Percentiles rank a stretch among this genome's conserved stretches.
Evolutionary conservation across 2,797 vertebrate species (phyloP).

Genomic region (Diceros bicornis): DNA sequence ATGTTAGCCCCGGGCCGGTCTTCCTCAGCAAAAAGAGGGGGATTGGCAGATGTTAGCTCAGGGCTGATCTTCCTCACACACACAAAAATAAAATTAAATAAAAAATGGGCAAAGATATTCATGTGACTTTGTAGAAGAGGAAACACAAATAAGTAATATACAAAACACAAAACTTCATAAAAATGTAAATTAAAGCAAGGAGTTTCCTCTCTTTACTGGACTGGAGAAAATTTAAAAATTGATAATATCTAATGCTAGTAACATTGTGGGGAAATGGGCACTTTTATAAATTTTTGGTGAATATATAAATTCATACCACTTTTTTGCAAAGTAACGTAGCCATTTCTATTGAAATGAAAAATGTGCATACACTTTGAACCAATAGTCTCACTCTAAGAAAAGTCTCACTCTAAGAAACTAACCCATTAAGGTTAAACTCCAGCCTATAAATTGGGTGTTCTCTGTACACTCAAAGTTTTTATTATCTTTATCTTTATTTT

Average conservation of each 20-base stretch:
- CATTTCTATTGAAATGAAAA: slow-evolving; percentile 4
- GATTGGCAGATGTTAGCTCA: too few relatives aligned
- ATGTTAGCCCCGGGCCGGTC: too few relatives aligned
- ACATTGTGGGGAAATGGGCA: neutral
- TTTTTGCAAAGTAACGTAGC: neutral
- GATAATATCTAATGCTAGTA: neutral
- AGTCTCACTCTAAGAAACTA: neutral
- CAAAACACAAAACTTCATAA: neutral
- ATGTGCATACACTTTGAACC: neutral
- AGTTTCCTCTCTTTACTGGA: neutral
- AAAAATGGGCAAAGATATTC: neutral
- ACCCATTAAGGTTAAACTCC: neutral
- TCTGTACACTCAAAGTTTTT: neutral
- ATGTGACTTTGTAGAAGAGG: neutral
- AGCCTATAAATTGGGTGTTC: neutral
- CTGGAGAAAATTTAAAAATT: neutral
- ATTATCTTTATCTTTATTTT: neutral
- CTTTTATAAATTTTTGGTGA: neutral
- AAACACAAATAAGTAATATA: neutral
- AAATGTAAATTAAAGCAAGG: neutral
- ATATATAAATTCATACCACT: neutral
- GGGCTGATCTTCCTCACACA: too few relatives aligned
- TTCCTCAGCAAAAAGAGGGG: too few relatives aligned
- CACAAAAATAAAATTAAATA: neutral
- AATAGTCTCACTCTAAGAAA: too few relatives aligned